Base-by-base conservation (phyloP, 2,113 vertebrate species). In the Tylochromis polylepis region DNA sequence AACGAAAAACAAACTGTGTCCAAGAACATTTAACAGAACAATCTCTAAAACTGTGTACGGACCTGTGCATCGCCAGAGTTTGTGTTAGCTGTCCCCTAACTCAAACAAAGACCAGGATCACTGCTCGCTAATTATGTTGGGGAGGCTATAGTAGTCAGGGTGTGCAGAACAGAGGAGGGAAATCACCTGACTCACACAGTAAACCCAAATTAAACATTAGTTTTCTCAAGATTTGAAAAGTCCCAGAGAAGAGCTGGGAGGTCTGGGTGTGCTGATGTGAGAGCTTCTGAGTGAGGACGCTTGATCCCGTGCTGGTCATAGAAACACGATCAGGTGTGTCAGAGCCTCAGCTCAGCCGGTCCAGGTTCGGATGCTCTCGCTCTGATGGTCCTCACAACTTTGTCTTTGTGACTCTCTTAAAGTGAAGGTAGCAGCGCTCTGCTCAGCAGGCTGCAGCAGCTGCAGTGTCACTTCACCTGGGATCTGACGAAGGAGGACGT, bases 391-490 rank as follows among this genome's bases (percentile, higher is more conserved):
- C 38, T 70, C 38, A 9, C 36, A 43, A 38, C 38, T 0, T 10
- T 70, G 24, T 43, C 38, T 70, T 43, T 43, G n/a, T 72, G 14
- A 10, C 38, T 72, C 38, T 16, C 38, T 70, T 46, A 70, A 31
- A 70, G 62, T 70, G 7, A 70, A 70, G 36, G 12, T 34, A 29
- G 59, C 46, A 67, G 29, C 18, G 8, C 41, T 57, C 31, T 75
- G 34, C 24, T 22, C 55, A 7, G 38, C 29, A 59, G 11, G 11
- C 43, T 85, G 41, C 20, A 38, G 11, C 56, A 53, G 43, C 72
- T 85, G 41, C 83, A 85, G 57, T 62, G 83, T 1, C 83, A 15
- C 56, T 85, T 85, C 5, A 85, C 59, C 83, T 84, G 83, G 82
- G 67, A 78, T 31, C 70, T 60, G 62, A 0, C 34, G 43, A 6